Conservation (phyloP, 2,888 invertebrate genomes). For the Ormyrus rosae region DNA sequence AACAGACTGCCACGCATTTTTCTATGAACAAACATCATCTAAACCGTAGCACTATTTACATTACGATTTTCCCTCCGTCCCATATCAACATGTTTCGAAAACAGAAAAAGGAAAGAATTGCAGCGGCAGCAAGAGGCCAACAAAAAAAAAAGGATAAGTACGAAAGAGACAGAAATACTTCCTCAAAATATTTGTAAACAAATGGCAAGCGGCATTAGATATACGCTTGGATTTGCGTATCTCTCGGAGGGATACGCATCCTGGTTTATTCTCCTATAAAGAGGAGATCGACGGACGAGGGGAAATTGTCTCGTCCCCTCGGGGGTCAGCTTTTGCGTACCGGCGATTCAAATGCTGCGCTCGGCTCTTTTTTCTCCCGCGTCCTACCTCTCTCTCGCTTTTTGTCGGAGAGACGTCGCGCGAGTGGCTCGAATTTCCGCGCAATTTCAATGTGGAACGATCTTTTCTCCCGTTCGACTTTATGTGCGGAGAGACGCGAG, state of each 20-base stretch:
- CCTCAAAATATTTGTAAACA: constrained; percentile 48
- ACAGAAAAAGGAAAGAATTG: background rate
- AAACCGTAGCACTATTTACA: no score
- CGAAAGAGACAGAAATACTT: constrained; percentile 1
- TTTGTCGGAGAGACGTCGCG: background rate
- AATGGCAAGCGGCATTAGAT: constrained; percentile 38
- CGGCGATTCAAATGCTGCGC: background rate
- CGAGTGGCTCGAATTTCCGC: constrained; percentile 31
- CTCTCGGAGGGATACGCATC: constrained; percentile 16
- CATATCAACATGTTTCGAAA: background rate
- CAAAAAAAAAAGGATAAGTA: background rate
- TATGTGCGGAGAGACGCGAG: background rate
- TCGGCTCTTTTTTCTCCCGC: background rate
- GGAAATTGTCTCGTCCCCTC: constrained; percentile 43
- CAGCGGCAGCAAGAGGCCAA: background rate
- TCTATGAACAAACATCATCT: no score
- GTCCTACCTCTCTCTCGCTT: constrained; percentile 14
- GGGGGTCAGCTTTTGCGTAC: constrained; percentile 34
- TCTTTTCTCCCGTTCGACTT: constrained; percentile 35
- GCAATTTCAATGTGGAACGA: constrained; percentile 30
- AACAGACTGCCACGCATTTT: no score
- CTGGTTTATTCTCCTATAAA: constrained; percentile 43
- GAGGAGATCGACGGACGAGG: constrained; percentile 39
- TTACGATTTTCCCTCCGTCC: no score
- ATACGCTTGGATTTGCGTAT: constrained; percentile 5